Percentiles rank a stretch among this genome's conserved stretches.
Evolutionary conservation across 2,113 vertebrate species (phyloP).

Genomic region (Podarcis raffonei): DNA sequence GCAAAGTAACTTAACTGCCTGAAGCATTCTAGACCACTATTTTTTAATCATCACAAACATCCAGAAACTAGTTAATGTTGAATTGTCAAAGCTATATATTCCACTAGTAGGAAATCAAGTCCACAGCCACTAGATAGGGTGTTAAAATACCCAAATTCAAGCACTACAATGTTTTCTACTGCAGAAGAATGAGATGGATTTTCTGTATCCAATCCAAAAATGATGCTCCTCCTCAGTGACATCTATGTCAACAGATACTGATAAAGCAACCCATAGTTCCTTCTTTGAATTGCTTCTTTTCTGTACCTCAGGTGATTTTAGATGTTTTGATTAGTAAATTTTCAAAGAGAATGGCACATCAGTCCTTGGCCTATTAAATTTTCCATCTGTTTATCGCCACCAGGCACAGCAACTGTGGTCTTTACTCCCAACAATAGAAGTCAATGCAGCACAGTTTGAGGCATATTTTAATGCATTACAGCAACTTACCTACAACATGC

Average conservation of each 20-base stretch:
- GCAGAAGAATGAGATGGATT: not conserved
- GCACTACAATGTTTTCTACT: not conserved
- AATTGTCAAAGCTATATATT: not conserved
- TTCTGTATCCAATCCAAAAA: not conserved
- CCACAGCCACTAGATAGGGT: not conserved
- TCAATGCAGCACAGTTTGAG: not conserved
- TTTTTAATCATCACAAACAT: not conserved
- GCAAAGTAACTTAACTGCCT: not conserved
- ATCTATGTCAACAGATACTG: not conserved
- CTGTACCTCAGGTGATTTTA: not conserved
- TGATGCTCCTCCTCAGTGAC: not conserved
- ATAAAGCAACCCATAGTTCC: fast-evolving
- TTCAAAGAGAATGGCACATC: not conserved
- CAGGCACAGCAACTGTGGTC: not conserved
- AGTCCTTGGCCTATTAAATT: not conserved
- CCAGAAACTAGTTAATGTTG: not conserved
- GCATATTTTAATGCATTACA: not conserved
- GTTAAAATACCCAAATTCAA: not conserved
- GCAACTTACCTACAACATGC: not conserved
- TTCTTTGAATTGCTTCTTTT: not conserved
- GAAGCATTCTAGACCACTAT: not conserved
- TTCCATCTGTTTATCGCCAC: not conserved
- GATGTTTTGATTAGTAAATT: not conserved
- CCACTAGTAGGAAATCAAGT: not conserved
- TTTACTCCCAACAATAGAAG: not conserved